phyloP scores from a whole-genome alignment of 2,113 vertebrate species.

The Tyrannus savana region DNA sequence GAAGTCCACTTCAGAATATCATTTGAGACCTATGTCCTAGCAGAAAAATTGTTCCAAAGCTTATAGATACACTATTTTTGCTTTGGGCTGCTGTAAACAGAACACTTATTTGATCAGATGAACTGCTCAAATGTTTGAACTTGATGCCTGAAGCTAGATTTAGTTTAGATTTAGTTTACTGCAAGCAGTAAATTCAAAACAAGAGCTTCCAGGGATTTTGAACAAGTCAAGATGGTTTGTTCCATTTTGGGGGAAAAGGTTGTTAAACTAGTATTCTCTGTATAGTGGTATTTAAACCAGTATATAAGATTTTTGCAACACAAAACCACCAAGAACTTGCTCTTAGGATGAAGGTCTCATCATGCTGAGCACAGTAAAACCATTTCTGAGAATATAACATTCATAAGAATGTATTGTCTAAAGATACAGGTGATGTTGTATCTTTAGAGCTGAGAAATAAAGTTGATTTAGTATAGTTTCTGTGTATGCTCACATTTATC shows the following conservation, averaged over 20 bases:
- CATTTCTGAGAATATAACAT: neutral
- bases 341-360: slow-evolving; percentile 14
- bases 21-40: neutral
- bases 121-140: neutral
- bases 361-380: neutral
- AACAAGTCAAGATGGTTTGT: neutral
- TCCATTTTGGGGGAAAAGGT: neutral
- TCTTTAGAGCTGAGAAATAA: neutral
- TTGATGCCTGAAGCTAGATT: neutral
- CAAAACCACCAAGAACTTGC: neutral
- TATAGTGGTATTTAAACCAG: neutral
- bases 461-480: neutral
- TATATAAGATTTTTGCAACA: neutral
- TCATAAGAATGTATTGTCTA: neutral
- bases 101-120: neutral
- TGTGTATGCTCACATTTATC: neutral
- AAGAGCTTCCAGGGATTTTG: neutral
- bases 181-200: neutral
- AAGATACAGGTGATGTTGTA: neutral
- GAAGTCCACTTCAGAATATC: neutral
- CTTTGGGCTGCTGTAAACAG: neutral
- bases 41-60: neutral
- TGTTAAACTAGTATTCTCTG: neutral
- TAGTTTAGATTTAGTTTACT: neutral
- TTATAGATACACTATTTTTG: neutral